Percentiles rank a stretch among this genome's conserved stretches.
These are phyloP conservation scores for Clusia tigrina DNA, from an alignment of 2,888 invertebrate genomes.

Conservation along the genomic window DNA sequence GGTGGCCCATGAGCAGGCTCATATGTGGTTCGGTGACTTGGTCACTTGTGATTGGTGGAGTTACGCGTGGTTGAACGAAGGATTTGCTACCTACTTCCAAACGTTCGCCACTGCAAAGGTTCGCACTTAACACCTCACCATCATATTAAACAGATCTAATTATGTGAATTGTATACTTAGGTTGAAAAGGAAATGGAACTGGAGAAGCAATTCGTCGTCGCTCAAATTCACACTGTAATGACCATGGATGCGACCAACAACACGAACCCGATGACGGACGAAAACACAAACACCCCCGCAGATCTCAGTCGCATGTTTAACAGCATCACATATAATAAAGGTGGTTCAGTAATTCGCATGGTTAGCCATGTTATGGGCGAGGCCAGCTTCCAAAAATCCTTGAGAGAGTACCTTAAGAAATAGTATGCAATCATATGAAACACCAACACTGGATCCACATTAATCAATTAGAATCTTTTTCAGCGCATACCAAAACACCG, in stretches of 20 bases:
- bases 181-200: slow-evolving; percentile 72
- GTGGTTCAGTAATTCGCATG: slow-evolving; percentile 74
- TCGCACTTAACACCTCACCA: slow-evolving; percentile 10
- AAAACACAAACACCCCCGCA: slow-evolving; percentile 67
- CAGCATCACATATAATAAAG: slow-evolving; percentile 75
- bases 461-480: not conserved
- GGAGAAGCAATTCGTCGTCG: slow-evolving; percentile 74
- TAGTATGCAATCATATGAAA: slow-evolving; percentile 45
- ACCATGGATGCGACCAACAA: slow-evolving; percentile 68
- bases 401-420: slow-evolving; percentile 67
- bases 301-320: slow-evolving; percentile 73
- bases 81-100: slow-evolving; percentile 77
- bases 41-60: slow-evolving; percentile 68
- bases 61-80: slow-evolving; percentile 73
- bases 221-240: slow-evolving; percentile 74
- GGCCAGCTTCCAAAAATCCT: slow-evolving; percentile 66
- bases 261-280: slow-evolving; percentile 70
- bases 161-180: slow-evolving; percentile 53
- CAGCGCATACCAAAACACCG: slow-evolving; percentile 55
- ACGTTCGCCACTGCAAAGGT: slow-evolving; percentile 68
- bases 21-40: slow-evolving; percentile 74
- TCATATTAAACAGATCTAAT: not conserved
- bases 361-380: slow-evolving; percentile 70
- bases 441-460: too few species aligned
- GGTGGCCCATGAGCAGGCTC: slow-evolving; percentile 66